Percentiles rank a stretch among this genome's conserved stretches.
These are phyloP conservation scores for Scaptomyza polygonia DNA, from an alignment of 2,888 invertebrate species.

Conservation along the genomic window DNA sequence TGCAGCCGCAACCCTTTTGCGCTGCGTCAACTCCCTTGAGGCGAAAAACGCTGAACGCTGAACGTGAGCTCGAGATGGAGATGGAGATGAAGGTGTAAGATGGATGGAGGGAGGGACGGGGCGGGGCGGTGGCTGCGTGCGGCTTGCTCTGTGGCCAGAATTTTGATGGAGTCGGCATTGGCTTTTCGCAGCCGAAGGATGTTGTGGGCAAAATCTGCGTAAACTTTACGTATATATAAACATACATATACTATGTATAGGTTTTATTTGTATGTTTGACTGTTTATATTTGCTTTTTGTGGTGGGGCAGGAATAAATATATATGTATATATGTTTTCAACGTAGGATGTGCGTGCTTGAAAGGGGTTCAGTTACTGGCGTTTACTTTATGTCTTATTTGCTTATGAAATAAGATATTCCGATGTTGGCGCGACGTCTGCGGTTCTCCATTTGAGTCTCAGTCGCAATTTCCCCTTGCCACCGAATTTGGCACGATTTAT, in stretches of 20 bases:
- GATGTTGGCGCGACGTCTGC: conserved; percentile 35
- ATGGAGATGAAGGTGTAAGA: conserved; percentile 2
- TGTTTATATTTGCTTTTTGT: conserved; percentile 45
- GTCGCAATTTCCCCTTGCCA: conserved; percentile 14
- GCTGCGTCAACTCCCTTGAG: conserved; percentile 59
- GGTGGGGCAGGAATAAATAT: conserved; percentile 15
- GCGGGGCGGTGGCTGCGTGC: conserved; percentile 21
- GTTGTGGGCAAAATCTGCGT: conserved; percentile 76
- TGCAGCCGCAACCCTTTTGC: conserved; percentile 76
- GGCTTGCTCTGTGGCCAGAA: conserved; percentile 79
- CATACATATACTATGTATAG: conserved; percentile 1
- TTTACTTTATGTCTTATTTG: conserved; percentile 78
- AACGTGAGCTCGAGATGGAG: conserved; percentile 35
- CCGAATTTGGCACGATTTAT: conserved; percentile 53
- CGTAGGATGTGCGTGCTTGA: conserved; percentile 30
- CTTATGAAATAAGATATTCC: conserved; percentile 78
- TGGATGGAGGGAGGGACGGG: background rate
- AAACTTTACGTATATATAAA: conserved; percentile 60
- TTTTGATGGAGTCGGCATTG: conserved; percentile 75
- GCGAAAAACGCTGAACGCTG: conserved; percentile 11
- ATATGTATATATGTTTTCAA: background rate
- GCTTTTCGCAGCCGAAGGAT: conserved; percentile 59
- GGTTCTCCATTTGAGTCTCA: conserved; percentile 14
- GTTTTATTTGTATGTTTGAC: conserved; percentile 20
- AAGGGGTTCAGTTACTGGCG: conserved; percentile 52